Percentiles rank a stretch among this genome's conserved stretches.
These are phyloP conservation scores for Carapus acus DNA, from an alignment of 2,797 vertebrate genomes.

Conservation along the genomic window DNA sequence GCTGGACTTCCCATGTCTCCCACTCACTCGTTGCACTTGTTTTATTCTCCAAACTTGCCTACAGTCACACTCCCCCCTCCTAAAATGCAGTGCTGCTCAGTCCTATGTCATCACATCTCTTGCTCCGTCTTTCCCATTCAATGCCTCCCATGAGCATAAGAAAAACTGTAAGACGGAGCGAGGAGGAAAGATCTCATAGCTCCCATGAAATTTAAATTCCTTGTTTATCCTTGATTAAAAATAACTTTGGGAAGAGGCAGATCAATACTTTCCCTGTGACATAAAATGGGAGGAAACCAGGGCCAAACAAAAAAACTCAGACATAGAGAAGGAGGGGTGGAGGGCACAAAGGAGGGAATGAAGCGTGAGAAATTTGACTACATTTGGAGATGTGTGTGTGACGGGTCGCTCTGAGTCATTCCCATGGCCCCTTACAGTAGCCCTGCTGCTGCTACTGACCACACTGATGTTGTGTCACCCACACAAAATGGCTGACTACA, in stretches of 20 bases:
- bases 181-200: conserved; percentile 54
- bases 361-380: conserved; percentile 70
- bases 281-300: conserved; percentile 22
- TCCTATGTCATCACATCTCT: conserved; percentile 31
- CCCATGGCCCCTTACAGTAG: conserved; percentile 72
- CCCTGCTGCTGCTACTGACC: conserved; percentile 45
- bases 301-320: conserved; percentile 25
- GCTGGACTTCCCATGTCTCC: conserved; percentile 75
- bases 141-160: conserved; percentile 60
- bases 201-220: conserved; percentile 69
- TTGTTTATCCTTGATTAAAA: conserved; percentile 78
- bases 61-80: conserved; percentile 9
- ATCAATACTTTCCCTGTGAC: conserved; percentile 74
- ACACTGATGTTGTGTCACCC: conserved; percentile 55
- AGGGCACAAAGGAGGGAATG: conserved; percentile 44
- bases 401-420: conserved; percentile 61
- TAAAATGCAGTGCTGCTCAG: conserved; percentile 14
- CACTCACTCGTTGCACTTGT: conserved; percentile 66
- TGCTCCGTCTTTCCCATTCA: conserved; percentile 33
- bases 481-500: conserved; percentile 45
- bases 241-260: conserved; percentile 76
- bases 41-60: conserved; percentile 65
- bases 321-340: conserved; percentile 32
- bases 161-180: conserved; percentile 45
- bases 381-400: conserved; percentile 63